phyloP scores from a whole-genome alignment of 2,888 invertebrate species.

The Norana najaformis region DNA sequence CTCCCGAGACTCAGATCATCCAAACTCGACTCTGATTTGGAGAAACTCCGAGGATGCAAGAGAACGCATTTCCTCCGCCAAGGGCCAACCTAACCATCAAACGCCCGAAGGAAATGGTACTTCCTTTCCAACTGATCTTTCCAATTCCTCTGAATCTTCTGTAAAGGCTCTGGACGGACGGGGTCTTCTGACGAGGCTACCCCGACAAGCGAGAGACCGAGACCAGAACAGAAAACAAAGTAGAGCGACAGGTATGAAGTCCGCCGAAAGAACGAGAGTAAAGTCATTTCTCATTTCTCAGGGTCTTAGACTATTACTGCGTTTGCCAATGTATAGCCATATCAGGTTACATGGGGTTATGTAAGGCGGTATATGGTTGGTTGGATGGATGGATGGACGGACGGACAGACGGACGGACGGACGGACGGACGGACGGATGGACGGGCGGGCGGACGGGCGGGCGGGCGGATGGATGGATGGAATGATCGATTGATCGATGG shows the following conservation, averaged over 20 bases:
- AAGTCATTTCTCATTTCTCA: not conserved
- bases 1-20: not conserved
- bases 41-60: not conserved
- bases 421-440: not conserved
- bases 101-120: not conserved
- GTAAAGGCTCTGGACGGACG: not conserved
- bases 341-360: too few species aligned
- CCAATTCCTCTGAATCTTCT: not conserved
- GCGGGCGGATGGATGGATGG: not conserved
- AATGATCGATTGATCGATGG: not conserved
- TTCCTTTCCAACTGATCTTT: not conserved
- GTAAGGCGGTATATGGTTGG: not conserved
- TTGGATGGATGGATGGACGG: not conserved
- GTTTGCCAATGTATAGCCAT: too few species aligned
- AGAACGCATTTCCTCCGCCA: not conserved
- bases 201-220: not conserved
- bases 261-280: not conserved
- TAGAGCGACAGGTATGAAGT: too few species aligned
- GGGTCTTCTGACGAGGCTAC: not conserved
- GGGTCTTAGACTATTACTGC: too few species aligned
- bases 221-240: too few species aligned
- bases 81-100: not conserved
- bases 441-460: not conserved
- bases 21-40: not conserved
- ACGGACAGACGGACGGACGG: not conserved